Evolutionary conservation across 2,797 vertebrate species (phyloP).

Genomic region (Aplochiton taeniatus): DNA sequence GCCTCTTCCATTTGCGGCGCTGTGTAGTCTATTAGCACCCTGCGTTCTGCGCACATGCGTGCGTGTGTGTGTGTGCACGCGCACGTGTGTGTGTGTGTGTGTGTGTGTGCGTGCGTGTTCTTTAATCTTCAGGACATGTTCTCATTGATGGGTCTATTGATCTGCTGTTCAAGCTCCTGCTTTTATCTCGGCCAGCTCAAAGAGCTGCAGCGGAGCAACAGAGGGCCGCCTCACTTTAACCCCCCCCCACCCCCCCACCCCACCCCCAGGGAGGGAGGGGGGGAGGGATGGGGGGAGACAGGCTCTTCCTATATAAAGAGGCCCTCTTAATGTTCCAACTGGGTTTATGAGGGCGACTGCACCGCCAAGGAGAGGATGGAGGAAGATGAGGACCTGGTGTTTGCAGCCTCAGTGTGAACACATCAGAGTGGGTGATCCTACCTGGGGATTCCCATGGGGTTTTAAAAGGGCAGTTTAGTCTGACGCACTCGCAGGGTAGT

Average conservation of each 20-base stretch:
- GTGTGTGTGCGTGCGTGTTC: slow-evolving; percentile 45
- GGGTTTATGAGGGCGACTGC: no score
- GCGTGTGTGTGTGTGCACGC: slow-evolving; percentile 9
- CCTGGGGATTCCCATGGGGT: no score
- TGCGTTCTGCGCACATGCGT: background rate
- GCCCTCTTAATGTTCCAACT: no score
- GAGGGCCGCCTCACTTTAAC: background rate
- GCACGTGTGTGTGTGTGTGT: slow-evolving; percentile 27
- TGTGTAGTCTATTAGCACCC: slow-evolving; percentile 62
- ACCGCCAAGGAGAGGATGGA: no score
- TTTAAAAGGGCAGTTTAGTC: no score
- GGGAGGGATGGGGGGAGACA: no score
- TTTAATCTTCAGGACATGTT: slow-evolving; percentile 82
- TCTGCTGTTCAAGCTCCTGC: slow-evolving; percentile 74
- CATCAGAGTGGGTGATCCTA: no score
- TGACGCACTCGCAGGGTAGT: no score
- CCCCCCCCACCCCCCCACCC: slow-evolving; percentile 1
- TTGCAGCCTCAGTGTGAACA: no score
- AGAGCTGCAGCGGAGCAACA: slow-evolving; percentile 40
- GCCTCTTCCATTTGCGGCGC: slow-evolving; percentile 49
- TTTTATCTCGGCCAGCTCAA: slow-evolving; percentile 80
- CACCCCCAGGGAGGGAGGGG: background rate
- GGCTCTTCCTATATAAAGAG: no score
- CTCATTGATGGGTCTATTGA: slow-evolving; percentile 79
- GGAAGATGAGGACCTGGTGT: no score